A percentile compares a stretch with the other conserved stretches of the same genome.
phyloP scores from a whole-genome alignment of 2,113 vertebrate species.

The Macaca fascicularis region DNA sequence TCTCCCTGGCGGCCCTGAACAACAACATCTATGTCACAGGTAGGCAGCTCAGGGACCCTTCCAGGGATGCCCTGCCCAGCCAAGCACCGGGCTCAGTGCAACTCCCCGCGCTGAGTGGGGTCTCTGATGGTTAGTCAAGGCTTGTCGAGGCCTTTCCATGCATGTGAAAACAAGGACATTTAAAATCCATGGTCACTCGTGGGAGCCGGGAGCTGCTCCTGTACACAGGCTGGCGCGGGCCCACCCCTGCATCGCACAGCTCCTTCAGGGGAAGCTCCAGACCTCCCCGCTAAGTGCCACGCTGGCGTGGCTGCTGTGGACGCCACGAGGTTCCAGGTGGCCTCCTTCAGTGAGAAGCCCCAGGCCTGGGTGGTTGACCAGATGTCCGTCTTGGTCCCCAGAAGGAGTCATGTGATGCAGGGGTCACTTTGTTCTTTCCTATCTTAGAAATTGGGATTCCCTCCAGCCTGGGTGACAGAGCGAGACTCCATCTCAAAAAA shows the following conservation, averaged over 20 bases:
- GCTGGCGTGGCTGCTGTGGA: conserved; percentile 95
- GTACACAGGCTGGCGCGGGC: fast-evolving
- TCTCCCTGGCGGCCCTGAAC: conserved; percentile 93
- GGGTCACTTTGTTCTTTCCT: fast-evolving
- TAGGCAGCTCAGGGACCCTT: conserved; percentile 67
- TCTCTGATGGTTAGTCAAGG: fast-evolving
- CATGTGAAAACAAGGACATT: fast-evolving
- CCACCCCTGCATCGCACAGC: too few species aligned
- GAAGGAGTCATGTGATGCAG: fast-evolving
- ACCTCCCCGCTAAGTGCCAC: conserved; percentile 93
- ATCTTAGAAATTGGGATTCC: background rate
- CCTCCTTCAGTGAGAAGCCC: conserved; percentile 92
- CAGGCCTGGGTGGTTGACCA: conserved; percentile 97
- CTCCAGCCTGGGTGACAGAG: too few species aligned
- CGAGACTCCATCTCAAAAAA: too few species aligned
- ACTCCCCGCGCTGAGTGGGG: fast-evolving
- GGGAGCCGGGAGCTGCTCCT: fast-evolving
- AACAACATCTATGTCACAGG: conserved; percentile 96
- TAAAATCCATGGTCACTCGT: fast-evolving
- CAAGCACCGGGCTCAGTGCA: background rate
- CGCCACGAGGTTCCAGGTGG: conserved; percentile 89
- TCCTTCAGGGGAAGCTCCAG: conserved; percentile 62
- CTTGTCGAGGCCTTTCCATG: background rate
- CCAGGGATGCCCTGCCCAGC: background rate
- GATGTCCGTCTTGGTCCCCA: conserved; percentile 90